A percentile compares a stretch with the other conserved stretches of the same genome.
Evolutionary conservation across 2,888 invertebrate genomes (phyloP).

Genomic region (Neuroscelio doddi): DNA sequence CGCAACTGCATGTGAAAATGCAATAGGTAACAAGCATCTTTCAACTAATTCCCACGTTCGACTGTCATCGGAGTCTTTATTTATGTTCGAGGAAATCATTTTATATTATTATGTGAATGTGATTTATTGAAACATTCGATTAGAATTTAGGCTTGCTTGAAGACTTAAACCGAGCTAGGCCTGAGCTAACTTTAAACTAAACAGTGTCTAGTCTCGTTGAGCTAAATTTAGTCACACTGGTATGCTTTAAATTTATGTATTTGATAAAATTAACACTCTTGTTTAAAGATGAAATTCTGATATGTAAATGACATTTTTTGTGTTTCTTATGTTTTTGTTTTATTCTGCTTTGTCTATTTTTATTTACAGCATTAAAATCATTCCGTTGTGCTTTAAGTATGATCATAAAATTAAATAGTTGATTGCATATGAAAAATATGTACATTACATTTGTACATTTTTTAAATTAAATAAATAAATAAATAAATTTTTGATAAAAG

Average conservation of each 20-base stretch:
- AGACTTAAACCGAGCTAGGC: constrained; percentile 62
- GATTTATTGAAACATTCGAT: constrained; percentile 54
- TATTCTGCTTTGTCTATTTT: too few species aligned
- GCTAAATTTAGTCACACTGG: constrained; percentile 68
- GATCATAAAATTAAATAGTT: too few species aligned
- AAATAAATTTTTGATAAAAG: too few species aligned
- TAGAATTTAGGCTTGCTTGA: constrained; percentile 48
- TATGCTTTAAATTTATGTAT: constrained; percentile 59
- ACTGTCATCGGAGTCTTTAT: constrained; percentile 67
- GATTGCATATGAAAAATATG: not conserved
- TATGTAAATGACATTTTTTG: too few species aligned
- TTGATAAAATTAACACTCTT: constrained; percentile 51
- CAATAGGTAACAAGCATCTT: constrained; percentile 83
- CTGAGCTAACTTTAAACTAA: constrained; percentile 70
- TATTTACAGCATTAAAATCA: too few species aligned
- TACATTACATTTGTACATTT: too few species aligned
- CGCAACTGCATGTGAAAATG: constrained; percentile 87
- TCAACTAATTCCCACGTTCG: constrained; percentile 78
- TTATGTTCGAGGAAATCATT: constrained; percentile 60
- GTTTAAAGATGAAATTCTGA: constrained; percentile 27
- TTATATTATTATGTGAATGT: constrained; percentile 22
- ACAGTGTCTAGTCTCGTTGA: constrained; percentile 64
- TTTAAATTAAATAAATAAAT: too few species aligned
- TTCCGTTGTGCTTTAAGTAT: too few species aligned
- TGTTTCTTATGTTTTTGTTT: too few species aligned